Evolutionary conservation across 53 echinoderm and acorn worm species (phyloP).

Genomic region (Actinopyga echinites): DNA sequence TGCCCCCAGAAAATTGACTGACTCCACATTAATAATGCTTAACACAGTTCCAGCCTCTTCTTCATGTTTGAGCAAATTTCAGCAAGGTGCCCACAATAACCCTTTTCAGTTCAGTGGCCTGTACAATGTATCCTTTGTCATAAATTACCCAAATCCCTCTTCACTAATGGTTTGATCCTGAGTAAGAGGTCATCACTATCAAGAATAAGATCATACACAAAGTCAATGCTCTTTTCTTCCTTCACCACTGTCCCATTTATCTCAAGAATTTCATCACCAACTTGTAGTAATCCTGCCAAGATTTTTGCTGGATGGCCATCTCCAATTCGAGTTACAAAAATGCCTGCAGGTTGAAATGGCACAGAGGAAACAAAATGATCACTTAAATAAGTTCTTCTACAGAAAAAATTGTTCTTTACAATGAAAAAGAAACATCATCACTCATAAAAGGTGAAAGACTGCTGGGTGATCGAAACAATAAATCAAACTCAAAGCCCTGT

Average conservation of each 20-base stretch:
- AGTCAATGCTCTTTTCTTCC: conserved; percentile 67
- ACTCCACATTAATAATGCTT: too few species aligned
- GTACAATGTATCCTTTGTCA: conserved; percentile 10
- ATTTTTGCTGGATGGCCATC: conserved; percentile 98
- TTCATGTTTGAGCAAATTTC: too few species aligned
- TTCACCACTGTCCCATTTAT: conserved; percentile 75
- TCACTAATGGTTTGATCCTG: conserved; percentile 66
- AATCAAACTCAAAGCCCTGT: too few species aligned
- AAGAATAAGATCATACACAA: conserved; percentile 97
- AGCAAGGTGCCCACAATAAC: too few species aligned
- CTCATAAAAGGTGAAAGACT: too few species aligned
- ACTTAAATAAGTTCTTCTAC: not conserved
- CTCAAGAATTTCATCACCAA: conserved; percentile 93
- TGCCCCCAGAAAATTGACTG: too few species aligned
- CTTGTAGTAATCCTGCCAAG: conserved; percentile 77
- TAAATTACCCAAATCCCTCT: conserved; percentile 40
- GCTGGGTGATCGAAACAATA: too few species aligned
- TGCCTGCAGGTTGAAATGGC: conserved; percentile 50
- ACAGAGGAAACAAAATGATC: not conserved
- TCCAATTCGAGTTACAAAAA: conserved; percentile 93
- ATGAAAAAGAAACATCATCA: too few species aligned
- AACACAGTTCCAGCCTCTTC: too few species aligned
- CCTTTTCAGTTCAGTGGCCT: too few species aligned
- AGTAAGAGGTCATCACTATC: conserved; percentile 78
- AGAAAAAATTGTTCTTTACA: too few species aligned